Base-by-base conservation (phyloP, 2,113 vertebrate genomes). In the Piaya cayana region DNA sequence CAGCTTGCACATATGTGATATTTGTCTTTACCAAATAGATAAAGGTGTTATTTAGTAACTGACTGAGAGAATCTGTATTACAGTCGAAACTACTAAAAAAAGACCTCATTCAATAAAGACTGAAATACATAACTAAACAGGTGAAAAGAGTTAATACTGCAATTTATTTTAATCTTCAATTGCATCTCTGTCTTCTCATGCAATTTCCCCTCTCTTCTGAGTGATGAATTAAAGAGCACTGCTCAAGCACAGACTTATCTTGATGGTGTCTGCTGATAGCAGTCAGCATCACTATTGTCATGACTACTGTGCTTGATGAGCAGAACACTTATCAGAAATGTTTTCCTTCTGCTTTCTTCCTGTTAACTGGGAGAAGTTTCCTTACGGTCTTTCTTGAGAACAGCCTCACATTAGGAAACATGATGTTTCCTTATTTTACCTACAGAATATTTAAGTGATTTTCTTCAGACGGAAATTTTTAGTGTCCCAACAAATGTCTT, bases 1-100 rank as follows among this genome's bases (percentile, higher is more conserved):
- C 30, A 42, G 43, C 67, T 65, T 16, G 78, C 50, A 53, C 34
- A 80, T 25, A 25, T 80, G 20, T 32, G 49, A 29, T 58, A 67
- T 49, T 89, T 82, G 70, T 71, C 39, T 75, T 69, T 36, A 91
- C 42, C 71, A 86, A 92, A 93, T 2, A 65, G 95, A 92, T 42
- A 92, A 79, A 97, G 84, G 12, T 81, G 64, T 72, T 91, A 97
- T 96, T 94, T 96, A 93, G 84, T 80, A 96, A 84, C 34, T 79
- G 50, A 77, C 70, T 82, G 49, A 95, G 37, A 95, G 49, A 96
- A 78, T 90, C 67, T 91, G n/a, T 34, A 94, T 42, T n/a, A 78
- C 32, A 88, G 83, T 15, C 15, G 59, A 5, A 86, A 59, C 29
- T 25, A 70, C 30, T 58, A n/a, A 45, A 72, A 81, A 76, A 65